Base-by-base conservation (phyloP, 2,113 vertebrate species). In the Elgaria multicarinata region DNA sequence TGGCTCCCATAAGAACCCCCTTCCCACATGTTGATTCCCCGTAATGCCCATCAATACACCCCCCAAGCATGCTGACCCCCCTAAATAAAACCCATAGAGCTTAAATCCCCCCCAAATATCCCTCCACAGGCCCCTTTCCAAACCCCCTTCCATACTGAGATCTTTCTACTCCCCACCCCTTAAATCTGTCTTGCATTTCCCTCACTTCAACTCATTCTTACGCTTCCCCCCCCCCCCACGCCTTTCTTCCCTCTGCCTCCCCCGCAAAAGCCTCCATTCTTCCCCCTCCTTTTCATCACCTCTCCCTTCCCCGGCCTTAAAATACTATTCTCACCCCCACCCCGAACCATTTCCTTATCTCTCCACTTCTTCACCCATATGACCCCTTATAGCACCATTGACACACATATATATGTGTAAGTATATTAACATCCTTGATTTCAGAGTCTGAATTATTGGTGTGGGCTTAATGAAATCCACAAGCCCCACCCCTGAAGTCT, bases 171-270 rank as follows among this genome's bases (percentile, higher is more conserved):
- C 50, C 50, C 50, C 50, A 16, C 62, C 18, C 62, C 3, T 50
- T 50, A 64, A 3, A 22, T 18, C 62, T 64, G 62, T 20, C 62
- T 4, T 24, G 4, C 16, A 24, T 64, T 24, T 22, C 62, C 62
- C 62, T 24, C 31, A 50, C 31, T 50, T 3, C 2, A n/a, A 50
- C 50, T 8, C 50, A 22, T 20, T 79, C 8, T 18, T 72, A 1
- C 16, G 33, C n/a, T 22, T 85, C 36, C 90, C 31, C 66, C 88
- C 87, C 90, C 90, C 80, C 89, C 90, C 85, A n/a, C n/a, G n/a
- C n/a, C n/a, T n/a, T n/a, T n/a, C n/a, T n/a, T 72, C 69, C 69
- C 69, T 14, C 3, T 14, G 33, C 10, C 13, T 8, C 71, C n/a
- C n/a, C 33, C 72, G n/a, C 72, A 39, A 36, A 74, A 36, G 28